Evolutionary conservation across 2,113 vertebrate genomes (phyloP), one percentile per base, ranked within the genome.

Genomic region (Lonchura striata): DNA sequence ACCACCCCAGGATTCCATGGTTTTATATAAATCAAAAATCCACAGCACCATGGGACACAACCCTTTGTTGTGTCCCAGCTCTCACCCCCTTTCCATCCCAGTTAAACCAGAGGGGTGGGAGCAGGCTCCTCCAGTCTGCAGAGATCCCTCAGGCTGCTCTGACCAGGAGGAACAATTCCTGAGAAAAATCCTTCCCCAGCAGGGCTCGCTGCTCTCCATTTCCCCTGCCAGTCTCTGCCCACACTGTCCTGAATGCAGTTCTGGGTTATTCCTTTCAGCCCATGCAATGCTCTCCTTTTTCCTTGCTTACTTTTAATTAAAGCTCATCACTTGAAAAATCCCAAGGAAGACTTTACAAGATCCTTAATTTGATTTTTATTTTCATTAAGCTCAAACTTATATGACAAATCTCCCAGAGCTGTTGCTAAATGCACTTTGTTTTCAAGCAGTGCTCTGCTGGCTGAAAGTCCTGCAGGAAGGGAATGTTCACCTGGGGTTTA

Each of bases 321-420:
- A 65, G 74, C 75, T 82, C 89, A 70, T 90, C 85, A 80, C 70
- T 72, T 54, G 74, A 82, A 90, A 94, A 94, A 87, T 89, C 94
- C 91, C 93, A 82, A 39, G 91, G 83, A 94, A 69, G 81, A 33
- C 19, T 64, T 79, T 42, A 31, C 65, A 16, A 17, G 72, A 22
- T 63, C 80, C 82, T 89, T 75, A 76, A 89, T 89, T 82, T 88
- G 79, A 74, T 94, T 92, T 95, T 95, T 86, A 50, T 92, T 94
- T 95, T 92, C 70, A 80, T 92, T 89, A 70, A 39, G 77, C 57
- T 71, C 42, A 65, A 89, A 57, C 57, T 80, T 49, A 2, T 49
- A 85, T 74, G 82, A 92, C 65, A 59, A 46, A 24, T 37, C 82
- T 82, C 63, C 54, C n/a, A 39, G 71, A 85, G 89, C 91, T 72